Percentiles rank a stretch among this genome's conserved stretches.
Evolutionary conservation across 2,888 invertebrate genomes (phyloP).

Genomic region (Drosophila imparisetae): DNA sequence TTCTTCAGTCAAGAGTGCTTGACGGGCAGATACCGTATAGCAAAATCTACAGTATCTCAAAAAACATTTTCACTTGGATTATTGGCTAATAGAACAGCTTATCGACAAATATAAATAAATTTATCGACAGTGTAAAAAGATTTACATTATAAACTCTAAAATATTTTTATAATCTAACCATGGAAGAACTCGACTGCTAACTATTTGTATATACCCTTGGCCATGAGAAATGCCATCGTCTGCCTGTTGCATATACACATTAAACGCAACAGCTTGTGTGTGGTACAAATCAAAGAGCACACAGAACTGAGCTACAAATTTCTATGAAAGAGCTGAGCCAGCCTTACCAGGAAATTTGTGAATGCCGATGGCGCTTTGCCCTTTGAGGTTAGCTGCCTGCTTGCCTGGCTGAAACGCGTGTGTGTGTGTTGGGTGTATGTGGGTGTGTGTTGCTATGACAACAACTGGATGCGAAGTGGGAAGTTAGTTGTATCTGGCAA

Average conservation of each 20-base stretch:
- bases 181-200: not conserved
- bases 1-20: not conserved
- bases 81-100: not conserved
- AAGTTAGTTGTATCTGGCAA: constrained; percentile 5
- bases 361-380: constrained; percentile 59
- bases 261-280: not conserved
- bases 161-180: not conserved
- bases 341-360: constrained; percentile 12
- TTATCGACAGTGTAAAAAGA: not conserved
- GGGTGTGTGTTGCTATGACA: constrained; percentile 42
- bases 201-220: not conserved
- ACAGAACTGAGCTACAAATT: not conserved
- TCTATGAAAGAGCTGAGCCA: constrained; percentile 1
- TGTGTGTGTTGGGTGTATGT: constrained; percentile 45
- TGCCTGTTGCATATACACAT: not conserved
- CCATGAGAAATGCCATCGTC: no score
- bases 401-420: constrained; percentile 25
- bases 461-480: constrained; percentile 2
- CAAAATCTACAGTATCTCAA: not conserved
- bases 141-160: not conserved
- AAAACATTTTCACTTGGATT: not conserved
- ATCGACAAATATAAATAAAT: not conserved
- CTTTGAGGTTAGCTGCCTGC: constrained; percentile 57
- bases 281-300: not conserved
- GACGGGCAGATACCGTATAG: not conserved